Conservation (phyloP, 2,113 vertebrate species). For the Morphnarchus princeps region DNA sequence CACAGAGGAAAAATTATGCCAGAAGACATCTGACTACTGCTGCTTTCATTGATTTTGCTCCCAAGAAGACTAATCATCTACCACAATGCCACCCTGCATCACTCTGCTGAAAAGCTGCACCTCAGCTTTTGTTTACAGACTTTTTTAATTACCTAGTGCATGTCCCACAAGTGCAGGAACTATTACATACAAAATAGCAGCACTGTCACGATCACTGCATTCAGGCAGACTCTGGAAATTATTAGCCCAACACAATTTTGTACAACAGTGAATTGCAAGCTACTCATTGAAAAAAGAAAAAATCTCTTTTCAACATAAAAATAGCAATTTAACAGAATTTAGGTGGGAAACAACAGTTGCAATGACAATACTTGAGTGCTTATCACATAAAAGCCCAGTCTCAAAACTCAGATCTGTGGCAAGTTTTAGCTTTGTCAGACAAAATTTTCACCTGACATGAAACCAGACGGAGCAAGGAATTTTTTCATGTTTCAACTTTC, state of each 20-base stretch:
- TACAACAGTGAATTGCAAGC: neutral
- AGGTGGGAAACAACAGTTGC: neutral
- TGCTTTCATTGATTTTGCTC: constrained; percentile 26
- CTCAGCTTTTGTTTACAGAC: constrained; percentile 27
- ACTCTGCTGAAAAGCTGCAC: neutral
- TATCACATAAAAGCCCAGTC: neutral
- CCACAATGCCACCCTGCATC: neutral
- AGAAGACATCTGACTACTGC: neutral
- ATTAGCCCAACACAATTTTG: neutral
- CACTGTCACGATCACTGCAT: neutral
- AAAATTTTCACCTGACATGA: neutral
- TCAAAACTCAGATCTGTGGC: neutral
- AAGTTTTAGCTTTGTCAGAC: neutral
- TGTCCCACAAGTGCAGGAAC: neutral
- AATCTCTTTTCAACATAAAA: neutral
- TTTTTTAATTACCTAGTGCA: neutral
- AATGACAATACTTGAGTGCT: neutral
- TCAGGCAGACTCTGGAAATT: neutral
- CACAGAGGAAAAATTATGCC: neutral
- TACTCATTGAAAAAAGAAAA: neutral
- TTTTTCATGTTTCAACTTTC: neutral
- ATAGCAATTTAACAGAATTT: neutral
- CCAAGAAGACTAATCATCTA: constrained; percentile 10
- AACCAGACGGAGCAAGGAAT: neutral
- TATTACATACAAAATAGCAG: neutral